phyloP scores from a whole-genome alignment of 92 coral and sea anemone species.

The Palythoa grandis region DNA sequence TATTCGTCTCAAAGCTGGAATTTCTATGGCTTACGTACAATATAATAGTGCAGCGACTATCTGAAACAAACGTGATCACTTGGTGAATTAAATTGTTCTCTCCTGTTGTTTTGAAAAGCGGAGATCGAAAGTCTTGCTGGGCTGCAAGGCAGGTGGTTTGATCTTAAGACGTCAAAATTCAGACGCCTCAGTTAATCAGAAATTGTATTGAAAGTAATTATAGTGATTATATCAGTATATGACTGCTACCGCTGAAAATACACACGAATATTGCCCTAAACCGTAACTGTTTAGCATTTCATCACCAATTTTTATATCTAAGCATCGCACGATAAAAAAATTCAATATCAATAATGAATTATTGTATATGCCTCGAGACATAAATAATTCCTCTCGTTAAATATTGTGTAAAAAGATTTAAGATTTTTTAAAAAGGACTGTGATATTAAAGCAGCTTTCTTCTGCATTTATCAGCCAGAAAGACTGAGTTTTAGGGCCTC shows the following conservation, averaged over 20 bases:
- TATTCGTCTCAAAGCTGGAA: too few species aligned
- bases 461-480: not conserved
- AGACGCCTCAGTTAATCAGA: not conserved
- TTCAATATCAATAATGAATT: not conserved
- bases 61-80: not conserved
- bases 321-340: not conserved
- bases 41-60: not conserved
- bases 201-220: not conserved
- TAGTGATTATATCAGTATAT: not conserved
- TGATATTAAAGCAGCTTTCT: not conserved
- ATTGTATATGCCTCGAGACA: not conserved
- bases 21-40: not conserved
- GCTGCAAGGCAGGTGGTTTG: not conserved
- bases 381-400: not conserved
- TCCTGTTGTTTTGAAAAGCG: not conserved
- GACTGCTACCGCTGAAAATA: not conserved
- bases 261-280: not conserved
- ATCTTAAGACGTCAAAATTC: conserved; percentile 10
- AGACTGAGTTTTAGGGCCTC: not conserved
- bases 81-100: not conserved
- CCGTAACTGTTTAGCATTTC: not conserved
- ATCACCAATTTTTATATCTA: not conserved
- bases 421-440: not conserved
- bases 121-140: not conserved
- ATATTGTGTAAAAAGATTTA: not conserved